Evolutionary conservation across 2,888 invertebrate species (phyloP).

Genomic region (Arrhopalites spinosus): DNA sequence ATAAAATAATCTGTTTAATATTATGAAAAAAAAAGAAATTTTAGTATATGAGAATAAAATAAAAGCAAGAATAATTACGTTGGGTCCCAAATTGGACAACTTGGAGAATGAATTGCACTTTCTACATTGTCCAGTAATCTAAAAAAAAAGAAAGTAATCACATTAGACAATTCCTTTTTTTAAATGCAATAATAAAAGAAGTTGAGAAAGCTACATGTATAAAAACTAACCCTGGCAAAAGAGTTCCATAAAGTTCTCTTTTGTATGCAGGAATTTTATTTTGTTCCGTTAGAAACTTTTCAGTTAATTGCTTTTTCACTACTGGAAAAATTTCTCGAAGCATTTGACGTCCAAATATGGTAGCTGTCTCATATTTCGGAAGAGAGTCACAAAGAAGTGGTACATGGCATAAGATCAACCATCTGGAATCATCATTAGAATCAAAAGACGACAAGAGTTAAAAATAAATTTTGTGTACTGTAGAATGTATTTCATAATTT

Average conservation of each 20-base stretch:
- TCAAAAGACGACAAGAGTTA: not conserved
- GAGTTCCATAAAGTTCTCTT: slow-evolving; percentile 76
- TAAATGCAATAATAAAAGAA: too few relatives aligned
- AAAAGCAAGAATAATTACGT: slow-evolving; percentile 60
- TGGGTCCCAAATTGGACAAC: slow-evolving; percentile 92
- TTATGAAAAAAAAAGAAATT: too few relatives aligned
- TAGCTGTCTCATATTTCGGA: slow-evolving; percentile 85
- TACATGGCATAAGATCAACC: slow-evolving; percentile 94
- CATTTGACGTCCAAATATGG: slow-evolving; percentile 87
- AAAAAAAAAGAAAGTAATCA: slow-evolving; percentile 39
- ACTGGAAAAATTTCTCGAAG: slow-evolving; percentile 81
- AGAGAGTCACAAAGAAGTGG: slow-evolving; percentile 94
- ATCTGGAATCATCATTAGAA: slow-evolving; percentile 60
- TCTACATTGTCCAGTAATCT: slow-evolving; percentile 87
- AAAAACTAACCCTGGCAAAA: slow-evolving; percentile 74
- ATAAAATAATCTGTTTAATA: too few relatives aligned
- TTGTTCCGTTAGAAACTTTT: slow-evolving; percentile 85
- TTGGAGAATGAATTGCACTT: slow-evolving; percentile 81
- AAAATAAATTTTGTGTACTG: not conserved
- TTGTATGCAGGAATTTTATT: slow-evolving; percentile 90
- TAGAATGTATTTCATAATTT: not conserved
- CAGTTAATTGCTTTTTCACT: slow-evolving; percentile 84
- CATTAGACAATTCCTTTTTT: not conserved
- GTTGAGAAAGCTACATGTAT: not conserved
- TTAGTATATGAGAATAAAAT: too few relatives aligned